Evolutionary conservation across 2,113 vertebrate genomes (phyloP).

Genomic region (Hymenochirus boettgeri): DNA sequence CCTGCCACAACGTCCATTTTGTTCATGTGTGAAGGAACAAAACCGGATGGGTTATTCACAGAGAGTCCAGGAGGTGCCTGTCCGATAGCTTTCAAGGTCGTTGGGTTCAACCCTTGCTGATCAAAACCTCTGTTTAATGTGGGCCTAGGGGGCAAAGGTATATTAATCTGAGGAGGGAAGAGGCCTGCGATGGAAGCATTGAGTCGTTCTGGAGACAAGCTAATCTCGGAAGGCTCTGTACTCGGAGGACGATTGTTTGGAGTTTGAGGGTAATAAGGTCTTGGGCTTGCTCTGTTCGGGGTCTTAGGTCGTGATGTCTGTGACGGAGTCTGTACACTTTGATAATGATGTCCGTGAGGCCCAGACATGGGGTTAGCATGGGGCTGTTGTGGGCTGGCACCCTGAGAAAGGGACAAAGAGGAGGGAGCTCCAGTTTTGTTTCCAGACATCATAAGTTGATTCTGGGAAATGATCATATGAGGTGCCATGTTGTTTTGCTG

Average conservation of each 20-base stretch:
- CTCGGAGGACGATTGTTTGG: conserved; percentile 95
- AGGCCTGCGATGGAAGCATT: conserved; percentile 97
- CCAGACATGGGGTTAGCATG: conserved; percentile 70
- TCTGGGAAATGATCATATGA: conserved; percentile 81
- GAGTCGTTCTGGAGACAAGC: conserved; percentile 92
- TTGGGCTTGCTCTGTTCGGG: conserved; percentile 91
- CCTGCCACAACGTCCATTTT: conserved; percentile 71
- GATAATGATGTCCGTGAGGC: conserved; percentile 80
- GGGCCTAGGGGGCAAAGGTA: conserved; percentile 89
- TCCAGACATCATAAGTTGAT: conserved; percentile 75
- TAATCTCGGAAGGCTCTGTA: conserved; percentile 96
- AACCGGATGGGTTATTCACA: conserved; percentile 62
- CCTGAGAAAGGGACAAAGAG: conserved; percentile 74
- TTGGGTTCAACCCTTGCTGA: conserved; percentile 96
- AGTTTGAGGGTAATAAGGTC: conserved; percentile 92
- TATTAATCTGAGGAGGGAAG: conserved; percentile 97
- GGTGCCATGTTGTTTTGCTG: conserved; percentile 73
- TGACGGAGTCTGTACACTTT: conserved; percentile 80
- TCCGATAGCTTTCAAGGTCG: conserved; percentile 95
- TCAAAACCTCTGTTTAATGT: conserved; percentile 91
- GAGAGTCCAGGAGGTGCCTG: conserved; percentile 85
- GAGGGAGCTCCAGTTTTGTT: conserved; percentile 74
- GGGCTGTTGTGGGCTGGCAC: conserved; percentile 84
- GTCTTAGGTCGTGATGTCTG: conserved; percentile 95
- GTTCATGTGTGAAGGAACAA: conserved; percentile 63